phyloP scores from a whole-genome alignment of 2,113 vertebrate species.

The Pterocles burchelli region DNA sequence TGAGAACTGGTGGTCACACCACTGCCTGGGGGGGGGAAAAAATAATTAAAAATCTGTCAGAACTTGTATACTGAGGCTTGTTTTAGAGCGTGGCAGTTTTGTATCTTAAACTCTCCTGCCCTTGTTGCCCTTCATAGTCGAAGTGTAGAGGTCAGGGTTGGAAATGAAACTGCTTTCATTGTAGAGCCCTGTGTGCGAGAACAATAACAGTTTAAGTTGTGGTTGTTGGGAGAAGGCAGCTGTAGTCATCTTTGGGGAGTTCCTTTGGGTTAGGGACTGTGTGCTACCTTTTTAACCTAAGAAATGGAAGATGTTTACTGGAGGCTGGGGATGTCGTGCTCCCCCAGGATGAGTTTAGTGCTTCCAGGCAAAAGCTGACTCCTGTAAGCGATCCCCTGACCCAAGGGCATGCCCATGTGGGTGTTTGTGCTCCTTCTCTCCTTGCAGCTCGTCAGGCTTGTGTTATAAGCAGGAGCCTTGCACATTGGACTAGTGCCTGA shows the following conservation, averaged over 20 bases:
- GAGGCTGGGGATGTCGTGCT: not conserved
- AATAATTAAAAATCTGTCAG: not conserved
- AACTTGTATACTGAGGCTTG: not conserved
- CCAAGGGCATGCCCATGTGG: not conserved
- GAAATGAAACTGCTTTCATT: not conserved
- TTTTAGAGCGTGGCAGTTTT: not conserved
- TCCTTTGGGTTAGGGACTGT: not conserved
- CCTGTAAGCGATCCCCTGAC: not conserved
- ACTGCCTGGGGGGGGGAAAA: too few relatives aligned
- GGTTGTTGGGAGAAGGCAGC: not conserved
- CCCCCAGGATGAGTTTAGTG: not conserved
- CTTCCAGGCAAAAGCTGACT: not conserved
- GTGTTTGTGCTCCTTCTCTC: not conserved
- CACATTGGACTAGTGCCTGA: accelerated
- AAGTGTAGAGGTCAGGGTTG: not conserved
- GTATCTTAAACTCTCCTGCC: not conserved
- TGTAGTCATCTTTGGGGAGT: not conserved
- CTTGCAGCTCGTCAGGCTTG: not conserved
- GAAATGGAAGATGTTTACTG: not conserved
- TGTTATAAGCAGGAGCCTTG: too few relatives aligned
- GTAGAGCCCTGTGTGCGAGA: not conserved
- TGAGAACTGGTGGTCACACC: not conserved
- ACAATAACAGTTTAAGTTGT: not conserved
- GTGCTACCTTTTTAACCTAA: not conserved
- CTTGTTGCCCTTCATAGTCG: not conserved